Evolutionary conservation across 2,888 invertebrate species (phyloP), one percentile per base, ranked within the genome.

Genomic region (Kuschelorhynchus macadamiae): DNA sequence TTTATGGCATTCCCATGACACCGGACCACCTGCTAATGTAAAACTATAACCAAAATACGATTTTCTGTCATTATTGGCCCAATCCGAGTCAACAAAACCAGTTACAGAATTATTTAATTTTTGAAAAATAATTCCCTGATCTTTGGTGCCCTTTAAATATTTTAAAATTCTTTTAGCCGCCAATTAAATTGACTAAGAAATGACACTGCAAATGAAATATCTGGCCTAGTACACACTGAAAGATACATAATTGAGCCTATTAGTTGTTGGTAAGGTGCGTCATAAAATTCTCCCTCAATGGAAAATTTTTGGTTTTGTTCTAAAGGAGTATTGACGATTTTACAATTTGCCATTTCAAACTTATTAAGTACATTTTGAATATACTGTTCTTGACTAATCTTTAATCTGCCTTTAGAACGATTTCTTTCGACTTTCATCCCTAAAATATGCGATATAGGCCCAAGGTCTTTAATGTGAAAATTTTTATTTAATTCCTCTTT

Each of bases 71-170:
- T 56, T 47, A 56, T 46, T 64, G 11, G 47, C 68, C 71, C 65
- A 71, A 57, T 72, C 80, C 0, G 79, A 71, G 66, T 81, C 80
- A 2, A 67, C 70, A 56, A 70, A 80, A n/a, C 76, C 76, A n/a
- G 18, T 18, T 8, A 79, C 11, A 7, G 42, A 12, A 63, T 5
- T 18, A 33, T 50, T 52, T 18, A 17, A 42, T 53, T 68, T 63
- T 32, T 71, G 53, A 46, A 71, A 2, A 46, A 14, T 4, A 80
- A 52, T 8, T 75, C 72, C 8, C n/a, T 70, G 30, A 32, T 64
- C 39, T 33, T 67, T 50, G 32, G 66, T 71, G 16, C 61, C 67
- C 20, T 71, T 66, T 39, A 70, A 52, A 57, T 81, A 81, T 14
- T 75, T 69, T 1, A 81, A 55, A 1, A 80, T 71, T 2, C 74